Evolutionary conservation across 2,888 invertebrate genomes (phyloP).

Genomic region (Augochlorella aurata): DNA sequence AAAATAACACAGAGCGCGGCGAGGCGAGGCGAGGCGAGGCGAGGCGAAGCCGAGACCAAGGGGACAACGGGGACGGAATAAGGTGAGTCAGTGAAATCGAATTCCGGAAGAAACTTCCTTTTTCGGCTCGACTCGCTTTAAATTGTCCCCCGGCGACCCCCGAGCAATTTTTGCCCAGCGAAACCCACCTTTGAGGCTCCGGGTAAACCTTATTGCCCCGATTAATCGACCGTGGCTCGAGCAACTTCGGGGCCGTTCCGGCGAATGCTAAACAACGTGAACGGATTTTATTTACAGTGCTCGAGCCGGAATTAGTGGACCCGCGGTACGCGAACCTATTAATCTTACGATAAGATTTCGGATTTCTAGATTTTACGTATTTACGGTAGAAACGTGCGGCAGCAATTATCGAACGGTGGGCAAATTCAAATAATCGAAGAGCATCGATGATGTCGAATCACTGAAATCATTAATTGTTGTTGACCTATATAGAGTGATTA

Average conservation of each 20-base stretch:
- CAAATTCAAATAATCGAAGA: too few species aligned
- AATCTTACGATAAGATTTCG: too few species aligned
- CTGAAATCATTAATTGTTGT: too few species aligned
- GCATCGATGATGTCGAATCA: too few species aligned
- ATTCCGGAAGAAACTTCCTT: slow-evolving; percentile 49
- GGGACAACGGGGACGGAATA: slow-evolving; percentile 13
- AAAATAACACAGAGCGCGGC: slow-evolving; percentile 46
- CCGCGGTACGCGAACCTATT: too few species aligned
- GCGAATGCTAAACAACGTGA: background rate
- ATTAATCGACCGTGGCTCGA: slow-evolving; percentile 29
- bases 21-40: background rate
- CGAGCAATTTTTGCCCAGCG: slow-evolving; percentile 34
- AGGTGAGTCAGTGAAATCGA: slow-evolving; percentile 49
- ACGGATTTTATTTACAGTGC: background rate
- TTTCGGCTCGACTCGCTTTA: slow-evolving; percentile 42
- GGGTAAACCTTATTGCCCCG: slow-evolving; percentile 21
- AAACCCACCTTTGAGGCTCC: slow-evolving; percentile 27
- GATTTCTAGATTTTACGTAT: too few species aligned
- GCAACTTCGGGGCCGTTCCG: background rate
- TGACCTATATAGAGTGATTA: too few species aligned
- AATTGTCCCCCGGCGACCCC: slow-evolving; percentile 34
- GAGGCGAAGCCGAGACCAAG: background rate
- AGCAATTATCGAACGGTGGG: too few species aligned
- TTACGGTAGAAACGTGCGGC: too few species aligned
- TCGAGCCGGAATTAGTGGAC: too few species aligned